Evolutionary conservation across 2,797 vertebrate species (phyloP), one percentile per base, ranked within the genome.

Genomic region (Eospalax fontanierii): DNA sequence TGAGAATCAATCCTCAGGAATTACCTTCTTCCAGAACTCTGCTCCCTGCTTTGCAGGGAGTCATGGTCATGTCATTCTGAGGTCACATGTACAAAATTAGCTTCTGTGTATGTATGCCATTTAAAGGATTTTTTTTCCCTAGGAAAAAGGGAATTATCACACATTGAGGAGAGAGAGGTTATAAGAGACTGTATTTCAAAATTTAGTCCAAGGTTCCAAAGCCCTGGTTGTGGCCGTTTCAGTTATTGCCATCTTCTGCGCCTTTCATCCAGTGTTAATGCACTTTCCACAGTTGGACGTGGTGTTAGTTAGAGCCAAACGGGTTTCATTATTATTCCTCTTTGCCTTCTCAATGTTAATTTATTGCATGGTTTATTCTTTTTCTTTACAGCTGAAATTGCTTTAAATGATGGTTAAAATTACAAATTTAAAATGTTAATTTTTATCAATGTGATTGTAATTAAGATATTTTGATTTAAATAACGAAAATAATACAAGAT

Each of bases 291-390:
- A 97, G 97, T 97, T 98, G 98, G 97, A 98, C 97, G 97, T 94
- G 98, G 97, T 98, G 97, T 98, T 98, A 98, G 98, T 96, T 46
- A 96, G 98, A 98, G 98, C 96, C 98, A 98, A 98, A 98, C 97
- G 97, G 98, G 98, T 98, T 98, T 97, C 98, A 97, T 98, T 98
- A 98, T 98, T 98, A 97, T 97, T 98, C 93, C 95, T 98, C 98
- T 98, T 98, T 96, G 97, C 98, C 98, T 98, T 98, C 97, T 98
- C 98, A 97, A 98, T 98, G 98, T 98, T 99, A 99, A 99, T 99
- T 99, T 99, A 99, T 99, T 99, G 99, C 99, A 99, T 99, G 99
- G 98, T 98, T 98, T 98, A 98, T 98, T 98, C 97, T 97, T 98
- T 98, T 98, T 95, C 98, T 98, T 98, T 98, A 98, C 98, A 98